These are phyloP conservation scores for Rhorus exstirpatorius DNA, from an alignment of 2,888 invertebrate species.

Conservation along the genomic window DNA sequence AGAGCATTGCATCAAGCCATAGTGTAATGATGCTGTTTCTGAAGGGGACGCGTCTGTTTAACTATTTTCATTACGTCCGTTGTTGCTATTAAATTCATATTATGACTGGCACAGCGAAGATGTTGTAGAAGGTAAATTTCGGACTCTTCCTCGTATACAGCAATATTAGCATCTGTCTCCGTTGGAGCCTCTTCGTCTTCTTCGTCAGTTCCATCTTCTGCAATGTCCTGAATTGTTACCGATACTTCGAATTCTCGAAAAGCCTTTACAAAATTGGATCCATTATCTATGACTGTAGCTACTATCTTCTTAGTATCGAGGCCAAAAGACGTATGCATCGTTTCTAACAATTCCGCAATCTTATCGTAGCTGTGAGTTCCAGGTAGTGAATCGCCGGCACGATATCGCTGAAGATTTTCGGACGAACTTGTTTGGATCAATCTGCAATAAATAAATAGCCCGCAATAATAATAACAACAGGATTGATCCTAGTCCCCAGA, in stretches of 20 bases:
- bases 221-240: constrained; percentile 30
- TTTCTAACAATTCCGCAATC: constrained; percentile 40
- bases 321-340: constrained; percentile 35
- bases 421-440: constrained; percentile 24
- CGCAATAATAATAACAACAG: background rate
- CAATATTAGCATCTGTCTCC: constrained; percentile 33
- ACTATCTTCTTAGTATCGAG: constrained; percentile 32
- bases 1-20: constrained; percentile 10
- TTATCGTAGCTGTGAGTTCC: constrained; percentile 48
- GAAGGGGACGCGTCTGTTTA: constrained; percentile 8
- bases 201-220: constrained; percentile 38
- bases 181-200: constrained; percentile 41
- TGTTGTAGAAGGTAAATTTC: constrained; percentile 20
- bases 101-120: constrained; percentile 33
- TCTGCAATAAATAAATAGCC: constrained; percentile 15
- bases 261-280: constrained; percentile 28
- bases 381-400: constrained; percentile 41
- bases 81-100: constrained; percentile 27
- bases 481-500: constrained; percentile 2
- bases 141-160: constrained; percentile 19
- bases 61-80: constrained; percentile 27
- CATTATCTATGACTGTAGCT: constrained; percentile 50
- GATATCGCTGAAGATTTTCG: constrained; percentile 43
- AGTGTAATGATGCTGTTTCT: constrained; percentile 9
- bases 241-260: constrained; percentile 32